These are phyloP conservation scores for Xestia rhomboidea DNA, from an alignment of 2,888 invertebrate genomes.

Conservation along the genomic window DNA sequence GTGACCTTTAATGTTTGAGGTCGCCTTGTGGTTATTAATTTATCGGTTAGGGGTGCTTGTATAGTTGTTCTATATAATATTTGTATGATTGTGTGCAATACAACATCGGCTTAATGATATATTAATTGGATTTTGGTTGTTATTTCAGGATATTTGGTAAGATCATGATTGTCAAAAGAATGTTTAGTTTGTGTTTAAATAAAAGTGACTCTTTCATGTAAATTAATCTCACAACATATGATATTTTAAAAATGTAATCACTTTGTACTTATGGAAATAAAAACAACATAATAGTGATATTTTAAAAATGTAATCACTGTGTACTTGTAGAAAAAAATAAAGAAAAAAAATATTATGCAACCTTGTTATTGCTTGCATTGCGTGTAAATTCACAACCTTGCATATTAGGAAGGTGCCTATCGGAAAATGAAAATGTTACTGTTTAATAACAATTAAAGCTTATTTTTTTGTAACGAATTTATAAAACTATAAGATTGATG, in stretches of 20 bases:
- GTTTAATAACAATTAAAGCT: too few species aligned
- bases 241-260: too few species aligned
- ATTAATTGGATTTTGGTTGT: background rate
- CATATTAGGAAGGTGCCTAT: background rate
- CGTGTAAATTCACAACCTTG: too few species aligned
- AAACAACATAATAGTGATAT: too few species aligned
- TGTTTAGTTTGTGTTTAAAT: background rate
- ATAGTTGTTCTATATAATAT: background rate
- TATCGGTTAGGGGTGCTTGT: slow-evolving; percentile 8
- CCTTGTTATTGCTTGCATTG: too few species aligned
- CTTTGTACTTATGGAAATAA: too few species aligned
- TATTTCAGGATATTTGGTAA: background rate
- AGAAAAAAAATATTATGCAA: too few species aligned
- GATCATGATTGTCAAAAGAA: background rate
- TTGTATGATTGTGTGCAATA: background rate
- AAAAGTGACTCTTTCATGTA: too few species aligned
- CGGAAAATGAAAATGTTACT: background rate
- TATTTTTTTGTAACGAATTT: background rate
- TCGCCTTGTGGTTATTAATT: slow-evolving; percentile 30
- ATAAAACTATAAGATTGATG: background rate
- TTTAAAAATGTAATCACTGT: too few species aligned
- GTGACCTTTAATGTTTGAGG: slow-evolving; percentile 35
- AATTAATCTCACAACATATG: too few species aligned
- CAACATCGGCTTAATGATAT: background rate
- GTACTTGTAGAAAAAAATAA: too few species aligned